A percentile compares a stretch with the other conserved stretches of the same genome.
phyloP scores from a whole-genome alignment of 2,113 vertebrate species.

The Fukomys damarensis region DNA sequence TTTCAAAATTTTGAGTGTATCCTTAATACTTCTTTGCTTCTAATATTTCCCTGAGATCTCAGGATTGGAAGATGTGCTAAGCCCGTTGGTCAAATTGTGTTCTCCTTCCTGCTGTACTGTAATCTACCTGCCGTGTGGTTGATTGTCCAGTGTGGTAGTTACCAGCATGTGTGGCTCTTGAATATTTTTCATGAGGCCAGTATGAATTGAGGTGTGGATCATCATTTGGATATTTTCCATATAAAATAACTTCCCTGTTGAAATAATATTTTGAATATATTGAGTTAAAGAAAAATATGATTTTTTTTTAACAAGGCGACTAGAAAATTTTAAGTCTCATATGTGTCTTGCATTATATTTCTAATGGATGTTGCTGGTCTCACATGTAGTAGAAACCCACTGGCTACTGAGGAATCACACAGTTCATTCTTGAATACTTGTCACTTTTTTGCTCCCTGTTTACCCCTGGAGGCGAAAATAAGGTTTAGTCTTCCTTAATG shows the following conservation, averaged over 20 bases:
- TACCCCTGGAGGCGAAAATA: background rate
- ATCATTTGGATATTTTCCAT: background rate
- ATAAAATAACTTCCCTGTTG: too few relatives aligned
- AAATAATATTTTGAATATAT: too few relatives aligned
- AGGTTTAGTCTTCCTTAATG: background rate
- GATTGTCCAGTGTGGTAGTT: background rate
- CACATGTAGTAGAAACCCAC: background rate
- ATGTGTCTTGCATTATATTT: slow-evolving; percentile 6
- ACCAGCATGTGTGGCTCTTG: background rate
- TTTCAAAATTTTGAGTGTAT: background rate
- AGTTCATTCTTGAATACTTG: background rate
- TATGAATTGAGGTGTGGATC: background rate
- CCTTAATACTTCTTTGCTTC: background rate
- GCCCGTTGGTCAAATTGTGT: background rate
- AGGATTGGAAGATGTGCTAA: background rate
- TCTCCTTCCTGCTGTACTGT: background rate
- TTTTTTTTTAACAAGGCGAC: background rate
- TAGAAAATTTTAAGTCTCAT: slow-evolving; percentile 24
- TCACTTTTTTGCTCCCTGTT: background rate
- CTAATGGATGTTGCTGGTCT: background rate
- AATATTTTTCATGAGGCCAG: background rate
- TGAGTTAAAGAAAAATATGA: slow-evolving; percentile 23
- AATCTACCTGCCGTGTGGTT: background rate
- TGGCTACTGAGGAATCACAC: background rate
- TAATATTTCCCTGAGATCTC: background rate